Base-by-base conservation (phyloP, 2,797 vertebrate genomes). In the Pipistrellus pygmaeus region DNA sequence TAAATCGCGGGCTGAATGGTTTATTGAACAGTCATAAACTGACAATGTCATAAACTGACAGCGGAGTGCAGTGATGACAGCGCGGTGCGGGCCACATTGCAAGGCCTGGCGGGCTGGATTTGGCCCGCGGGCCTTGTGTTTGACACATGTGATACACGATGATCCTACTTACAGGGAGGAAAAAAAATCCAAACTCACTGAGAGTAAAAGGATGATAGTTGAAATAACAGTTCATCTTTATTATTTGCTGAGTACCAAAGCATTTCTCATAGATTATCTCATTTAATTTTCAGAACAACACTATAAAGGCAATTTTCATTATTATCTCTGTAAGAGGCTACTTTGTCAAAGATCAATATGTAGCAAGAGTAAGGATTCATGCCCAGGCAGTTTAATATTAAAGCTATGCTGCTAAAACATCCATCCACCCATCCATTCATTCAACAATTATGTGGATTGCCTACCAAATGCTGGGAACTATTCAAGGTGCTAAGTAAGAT, bases 141-240 rank as follows among this genome's bases (percentile, higher is more conserved):
- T n/a, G n/a, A n/a, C n/a, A n/a, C n/a, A n/a, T n/a, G n/a, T n/a
- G n/a, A 62, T 60, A 57, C 44, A 53, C 41, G 55, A 78, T 41
- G 38, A 41, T 41, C 17, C 66, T 75, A 44, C 2, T 32, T 68
- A 44, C 6, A 66, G 10, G 18, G 23, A 62, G 11, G 11, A 75
- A 90, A 90, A 80, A 90, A 92, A 84, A 85, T 18, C 38, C 60
- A 57, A 80, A 92, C 14, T 57, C 46, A 66, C 46, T n/a, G 35
- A 85, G 30, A 57, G 51, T 77, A 17, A 76, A 76, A 90, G 35
- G 68, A 27, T 66, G 73, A 21, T 5, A 84, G 38, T 15, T n/a
- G 30, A 88, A 85, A 35, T 80, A 69, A 62, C 23, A 90, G 62
- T 12, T 48, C 17, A 46, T 62, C 23, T n/a, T 81, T 60, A 46